Conservation (phyloP, 2,113 vertebrate species). For the Elgaria multicarinata region DNA sequence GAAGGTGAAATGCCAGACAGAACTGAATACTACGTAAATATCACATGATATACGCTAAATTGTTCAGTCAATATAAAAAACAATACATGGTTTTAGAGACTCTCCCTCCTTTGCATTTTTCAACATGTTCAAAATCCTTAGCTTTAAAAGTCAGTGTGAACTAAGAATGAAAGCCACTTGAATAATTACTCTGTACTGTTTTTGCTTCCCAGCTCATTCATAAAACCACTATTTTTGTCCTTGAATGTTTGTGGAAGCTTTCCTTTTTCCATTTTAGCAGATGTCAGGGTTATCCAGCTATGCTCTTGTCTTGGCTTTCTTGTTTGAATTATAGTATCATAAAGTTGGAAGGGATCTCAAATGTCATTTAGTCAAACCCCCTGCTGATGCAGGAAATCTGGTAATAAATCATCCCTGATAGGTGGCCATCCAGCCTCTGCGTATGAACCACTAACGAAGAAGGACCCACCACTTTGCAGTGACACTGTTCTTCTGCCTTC, state of each 20-base stretch:
- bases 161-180: background rate
- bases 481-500: background rate
- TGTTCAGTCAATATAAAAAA: background rate
- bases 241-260: background rate
- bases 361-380: background rate
- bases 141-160: background rate
- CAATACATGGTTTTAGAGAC: too few species aligned
- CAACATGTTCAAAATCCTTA: background rate
- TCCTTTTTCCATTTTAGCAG: background rate
- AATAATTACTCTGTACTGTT: background rate
- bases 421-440: background rate
- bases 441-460: background rate
- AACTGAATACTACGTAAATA: slow-evolving; percentile 62
- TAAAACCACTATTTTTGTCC: background rate
- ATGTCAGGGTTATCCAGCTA: background rate
- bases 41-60: background rate
- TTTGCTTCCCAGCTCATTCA: background rate
- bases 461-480: background rate
- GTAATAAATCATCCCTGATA: background rate
- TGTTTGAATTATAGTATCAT: background rate
- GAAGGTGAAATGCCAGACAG: background rate
- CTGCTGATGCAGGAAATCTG: background rate
- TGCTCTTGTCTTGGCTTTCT: background rate
- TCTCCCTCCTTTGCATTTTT: background rate
- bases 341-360: background rate